Conservation (phyloP, 1,140 invertebrate species). For the Trigoniulus corallinus region DNA sequence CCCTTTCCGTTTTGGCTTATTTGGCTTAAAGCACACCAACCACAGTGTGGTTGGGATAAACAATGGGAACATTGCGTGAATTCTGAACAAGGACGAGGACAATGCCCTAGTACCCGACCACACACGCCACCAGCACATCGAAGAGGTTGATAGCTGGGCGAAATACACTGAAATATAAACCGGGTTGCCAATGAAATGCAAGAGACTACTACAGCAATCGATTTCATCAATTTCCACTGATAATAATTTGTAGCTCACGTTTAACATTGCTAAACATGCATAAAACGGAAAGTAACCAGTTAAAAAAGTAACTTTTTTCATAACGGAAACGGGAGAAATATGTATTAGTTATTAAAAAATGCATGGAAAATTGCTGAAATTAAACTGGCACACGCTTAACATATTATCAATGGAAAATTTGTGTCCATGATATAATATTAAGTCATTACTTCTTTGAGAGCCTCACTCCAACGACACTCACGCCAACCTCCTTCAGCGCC, state of each 20-base stretch:
- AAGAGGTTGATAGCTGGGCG: constrained; percentile 62
- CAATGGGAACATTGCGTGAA: constrained; percentile 76
- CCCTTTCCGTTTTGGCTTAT: constrained; percentile 28
- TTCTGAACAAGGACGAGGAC: constrained; percentile 56
- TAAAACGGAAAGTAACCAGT: too few species aligned
- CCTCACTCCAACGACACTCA: constrained; percentile 77
- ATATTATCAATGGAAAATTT: background rate
- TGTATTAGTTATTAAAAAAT: too few species aligned
- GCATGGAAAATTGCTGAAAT: too few species aligned
- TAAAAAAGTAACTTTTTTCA: too few species aligned
- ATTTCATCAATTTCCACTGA: too few species aligned
- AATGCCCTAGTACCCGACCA: constrained; percentile 63
- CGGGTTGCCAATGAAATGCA: background rate
- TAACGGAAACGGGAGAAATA: too few species aligned
- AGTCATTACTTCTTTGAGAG: constrained; percentile 45
- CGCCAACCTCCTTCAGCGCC: constrained; percentile 60
- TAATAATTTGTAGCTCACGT: too few species aligned
- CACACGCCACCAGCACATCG: constrained; percentile 79
- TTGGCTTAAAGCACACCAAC: constrained; percentile 32
- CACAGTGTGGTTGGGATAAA: constrained; percentile 64
- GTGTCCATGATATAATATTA: background rate
- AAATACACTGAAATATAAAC: constrained; percentile 45
- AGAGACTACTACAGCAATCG: background rate
- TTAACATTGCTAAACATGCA: too few species aligned
- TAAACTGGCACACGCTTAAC: background rate